These are phyloP conservation scores for Passer montanus DNA, from an alignment of 2,113 vertebrate species.

Conservation along the genomic window DNA sequence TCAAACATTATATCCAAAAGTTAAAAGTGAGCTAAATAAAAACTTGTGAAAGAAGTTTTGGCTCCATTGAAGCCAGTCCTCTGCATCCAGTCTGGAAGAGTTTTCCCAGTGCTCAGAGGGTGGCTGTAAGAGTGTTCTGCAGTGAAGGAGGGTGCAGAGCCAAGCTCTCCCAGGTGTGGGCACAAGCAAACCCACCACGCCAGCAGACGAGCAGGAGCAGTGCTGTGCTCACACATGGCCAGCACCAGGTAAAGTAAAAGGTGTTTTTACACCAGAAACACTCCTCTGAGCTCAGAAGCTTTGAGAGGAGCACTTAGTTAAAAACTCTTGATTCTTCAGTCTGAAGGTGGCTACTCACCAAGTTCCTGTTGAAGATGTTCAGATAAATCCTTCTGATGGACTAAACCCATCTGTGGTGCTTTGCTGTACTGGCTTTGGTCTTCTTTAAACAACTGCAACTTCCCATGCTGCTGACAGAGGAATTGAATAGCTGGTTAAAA, in stretches of 20 bases:
- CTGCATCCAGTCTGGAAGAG: not conserved
- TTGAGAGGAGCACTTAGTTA: not conserved
- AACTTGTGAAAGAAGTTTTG: not conserved
- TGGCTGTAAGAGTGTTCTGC: not conserved
- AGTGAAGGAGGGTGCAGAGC: not conserved
- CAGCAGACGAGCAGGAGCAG: not conserved
- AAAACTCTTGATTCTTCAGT: not conserved
- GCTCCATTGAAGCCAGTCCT: not conserved
- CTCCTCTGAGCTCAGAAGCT: not conserved
- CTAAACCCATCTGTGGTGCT: not conserved
- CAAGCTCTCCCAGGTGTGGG: not conserved
- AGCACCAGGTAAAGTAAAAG: not conserved
- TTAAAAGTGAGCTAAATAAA: not conserved
- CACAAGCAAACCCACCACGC: not conserved
- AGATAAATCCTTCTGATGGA: not conserved
- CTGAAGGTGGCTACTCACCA: not conserved
- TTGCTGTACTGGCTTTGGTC: not conserved
- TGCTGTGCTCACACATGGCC: not conserved
- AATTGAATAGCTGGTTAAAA: not conserved
- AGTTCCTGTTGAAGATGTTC: not conserved
- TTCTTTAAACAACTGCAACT: not conserved
- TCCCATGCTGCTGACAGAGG: not conserved
- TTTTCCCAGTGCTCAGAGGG: not conserved
- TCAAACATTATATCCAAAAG: not conserved
- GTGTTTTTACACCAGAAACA: not conserved